These are phyloP conservation scores for Trypoxylon attenuatum DNA, from an alignment of 2,888 invertebrate species.

Conservation along the genomic window DNA sequence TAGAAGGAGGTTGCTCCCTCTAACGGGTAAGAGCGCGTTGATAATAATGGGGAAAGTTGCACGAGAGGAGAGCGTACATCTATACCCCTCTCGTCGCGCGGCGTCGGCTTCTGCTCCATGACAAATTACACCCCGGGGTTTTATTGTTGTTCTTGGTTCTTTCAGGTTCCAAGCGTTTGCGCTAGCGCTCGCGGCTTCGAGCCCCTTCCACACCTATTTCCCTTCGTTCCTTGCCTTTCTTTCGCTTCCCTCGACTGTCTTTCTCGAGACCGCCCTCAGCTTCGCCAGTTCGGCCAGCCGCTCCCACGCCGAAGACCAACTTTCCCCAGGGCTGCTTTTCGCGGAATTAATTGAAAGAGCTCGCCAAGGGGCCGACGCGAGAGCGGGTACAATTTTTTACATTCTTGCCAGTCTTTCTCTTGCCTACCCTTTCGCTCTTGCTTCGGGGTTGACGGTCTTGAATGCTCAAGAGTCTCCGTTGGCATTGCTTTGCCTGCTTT, in stretches of 20 bases:
- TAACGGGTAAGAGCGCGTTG: constrained; percentile 55
- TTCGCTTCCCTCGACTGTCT: not conserved
- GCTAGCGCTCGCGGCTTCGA: not conserved
- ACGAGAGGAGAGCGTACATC: constrained; percentile 47
- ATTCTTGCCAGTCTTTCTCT: not conserved
- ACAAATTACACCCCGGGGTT: constrained; percentile 68
- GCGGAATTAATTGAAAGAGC: constrained; percentile 56
- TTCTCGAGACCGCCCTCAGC: constrained; percentile 15
- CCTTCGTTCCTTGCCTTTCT: not conserved
- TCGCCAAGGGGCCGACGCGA: constrained; percentile 25
- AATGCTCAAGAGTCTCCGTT: no score
- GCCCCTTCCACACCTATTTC: constrained; percentile 14
- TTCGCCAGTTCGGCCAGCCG: not conserved
- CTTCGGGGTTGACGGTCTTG: no score
- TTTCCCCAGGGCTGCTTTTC: constrained; percentile 16
- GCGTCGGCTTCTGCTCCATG: constrained; percentile 56
- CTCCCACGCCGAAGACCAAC: constrained; percentile 10
- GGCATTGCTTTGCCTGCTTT: no score
- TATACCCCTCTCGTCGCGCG: constrained; percentile 16
- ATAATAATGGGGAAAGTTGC: constrained; percentile 71
- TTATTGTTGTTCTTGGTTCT: constrained; percentile 63
- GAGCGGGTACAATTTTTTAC: no score
- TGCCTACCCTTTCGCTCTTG: not conserved
- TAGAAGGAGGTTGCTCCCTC: not conserved
- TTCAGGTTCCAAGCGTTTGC: constrained; percentile 9